phyloP scores from a whole-genome alignment of 2,113 vertebrate species.

The Gnathonemus echidnorhynchus region DNA sequence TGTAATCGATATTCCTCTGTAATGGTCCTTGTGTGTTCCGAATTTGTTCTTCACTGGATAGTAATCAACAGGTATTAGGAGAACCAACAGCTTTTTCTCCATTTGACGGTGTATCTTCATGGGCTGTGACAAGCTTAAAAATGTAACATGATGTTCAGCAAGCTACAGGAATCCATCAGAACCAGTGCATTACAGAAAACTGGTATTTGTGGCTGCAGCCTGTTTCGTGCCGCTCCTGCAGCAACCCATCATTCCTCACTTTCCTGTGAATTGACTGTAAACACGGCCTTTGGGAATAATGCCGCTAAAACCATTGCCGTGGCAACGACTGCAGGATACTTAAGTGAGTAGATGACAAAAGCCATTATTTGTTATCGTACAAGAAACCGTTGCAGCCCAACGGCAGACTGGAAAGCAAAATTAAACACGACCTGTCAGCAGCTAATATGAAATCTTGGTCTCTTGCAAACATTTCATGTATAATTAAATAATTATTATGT shows the following conservation, averaged over 20 bases:
- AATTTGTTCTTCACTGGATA: not conserved
- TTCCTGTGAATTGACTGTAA: conserved; percentile 22
- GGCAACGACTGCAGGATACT: conserved; percentile 26
- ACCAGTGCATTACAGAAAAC: not conserved
- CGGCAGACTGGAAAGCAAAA: not conserved
- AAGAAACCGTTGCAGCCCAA: not conserved
- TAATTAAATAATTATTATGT: not conserved
- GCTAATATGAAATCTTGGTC: not conserved
- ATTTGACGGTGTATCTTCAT: not conserved
- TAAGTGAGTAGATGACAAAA: conserved; percentile 9
- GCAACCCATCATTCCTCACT: not conserved
- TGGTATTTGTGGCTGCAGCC: not conserved
- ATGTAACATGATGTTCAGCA: not conserved
- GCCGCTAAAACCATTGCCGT: conserved; percentile 18
- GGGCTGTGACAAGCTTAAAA: conserved; percentile 9
- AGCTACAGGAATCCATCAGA: not conserved
- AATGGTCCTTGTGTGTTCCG: not conserved
- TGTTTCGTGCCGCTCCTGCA: not conserved
- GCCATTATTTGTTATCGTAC: not conserved
- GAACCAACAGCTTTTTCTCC: not conserved
- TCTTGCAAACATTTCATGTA: not conserved
- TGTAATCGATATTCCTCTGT: not conserved
- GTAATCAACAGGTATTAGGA: not conserved
- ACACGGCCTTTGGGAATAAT: conserved; percentile 25
- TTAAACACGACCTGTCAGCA: not conserved